phyloP scores from a whole-genome alignment of 1,140 invertebrate species.

The Dendrolimus punctatus region DNA sequence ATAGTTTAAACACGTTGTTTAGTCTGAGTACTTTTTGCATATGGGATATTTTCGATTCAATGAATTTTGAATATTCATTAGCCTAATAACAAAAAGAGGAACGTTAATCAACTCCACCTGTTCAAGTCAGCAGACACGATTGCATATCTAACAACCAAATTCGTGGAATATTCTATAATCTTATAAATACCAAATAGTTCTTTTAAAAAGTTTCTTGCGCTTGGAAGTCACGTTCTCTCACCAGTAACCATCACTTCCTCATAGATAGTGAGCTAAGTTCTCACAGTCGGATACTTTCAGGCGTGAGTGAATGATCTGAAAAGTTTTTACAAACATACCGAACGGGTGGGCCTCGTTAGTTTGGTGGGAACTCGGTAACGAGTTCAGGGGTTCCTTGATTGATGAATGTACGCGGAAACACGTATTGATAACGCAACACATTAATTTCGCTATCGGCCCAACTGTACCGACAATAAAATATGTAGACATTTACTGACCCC shows the following conservation, averaged over 20 bases:
- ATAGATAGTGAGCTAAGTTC: slow-evolving; percentile 27
- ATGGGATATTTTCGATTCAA: no score
- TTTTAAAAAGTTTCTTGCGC: no score
- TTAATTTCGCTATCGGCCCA: slow-evolving; percentile 41
- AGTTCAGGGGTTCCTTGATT: slow-evolving; percentile 55
- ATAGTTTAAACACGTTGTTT: no score
- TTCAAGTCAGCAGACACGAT: no score
- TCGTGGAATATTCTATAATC: no score
- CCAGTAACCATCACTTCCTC: slow-evolving; percentile 15
- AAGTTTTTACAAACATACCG: slow-evolving; percentile 54
- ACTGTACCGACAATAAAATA: slow-evolving; percentile 16
- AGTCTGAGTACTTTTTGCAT: no score
- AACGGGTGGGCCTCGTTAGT: slow-evolving; percentile 33
- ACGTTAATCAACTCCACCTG: no score
- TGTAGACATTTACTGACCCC: slow-evolving; percentile 8
- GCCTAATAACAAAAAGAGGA: no score
- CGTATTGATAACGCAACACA: slow-evolving; percentile 54
- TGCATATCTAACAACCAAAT: no score
- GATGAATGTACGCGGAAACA: slow-evolving; percentile 43
- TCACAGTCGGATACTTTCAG: slow-evolving; percentile 28
- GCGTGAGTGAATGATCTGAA: slow-evolving; percentile 62
- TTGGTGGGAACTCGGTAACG: slow-evolving; percentile 55
- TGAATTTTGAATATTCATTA: no score
- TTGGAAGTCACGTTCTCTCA: no score
- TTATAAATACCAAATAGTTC: no score